phyloP scores from a whole-genome alignment of 2,797 vertebrate genomes.

The Poeciliopsis paucimaculata region DNA sequence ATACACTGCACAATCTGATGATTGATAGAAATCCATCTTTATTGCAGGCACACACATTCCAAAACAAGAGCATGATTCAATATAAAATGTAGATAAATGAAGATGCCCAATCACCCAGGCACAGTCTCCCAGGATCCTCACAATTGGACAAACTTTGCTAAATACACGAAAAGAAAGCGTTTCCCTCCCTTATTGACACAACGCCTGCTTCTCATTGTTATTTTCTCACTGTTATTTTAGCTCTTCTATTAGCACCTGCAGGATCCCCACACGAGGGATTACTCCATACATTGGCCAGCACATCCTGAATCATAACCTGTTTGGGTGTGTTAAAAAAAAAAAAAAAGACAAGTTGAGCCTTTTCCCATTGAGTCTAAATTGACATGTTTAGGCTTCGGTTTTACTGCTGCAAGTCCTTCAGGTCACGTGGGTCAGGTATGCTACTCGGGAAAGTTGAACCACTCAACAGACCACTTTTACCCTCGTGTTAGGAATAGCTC shows the following conservation, averaged over 20 bases:
- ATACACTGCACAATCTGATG: not conserved
- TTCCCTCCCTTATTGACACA: constrained; percentile 64
- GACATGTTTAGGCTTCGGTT: constrained; percentile 46
- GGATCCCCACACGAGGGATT: constrained; percentile 61
- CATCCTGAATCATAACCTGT: constrained; percentile 48
- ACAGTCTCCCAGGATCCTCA: constrained; percentile 6
- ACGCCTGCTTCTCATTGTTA: constrained; percentile 42
- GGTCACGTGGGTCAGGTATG: not conserved
- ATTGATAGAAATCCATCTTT: not conserved
- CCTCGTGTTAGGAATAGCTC: not conserved
- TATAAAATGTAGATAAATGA: not conserved
- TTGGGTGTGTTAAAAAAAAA: constrained; percentile 43
- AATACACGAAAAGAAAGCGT: constrained; percentile 47
- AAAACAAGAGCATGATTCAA: not conserved
- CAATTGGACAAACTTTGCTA: constrained; percentile 21
- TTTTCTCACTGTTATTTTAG: constrained; percentile 51
- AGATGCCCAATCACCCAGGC: constrained; percentile 2
- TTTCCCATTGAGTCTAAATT: constrained; percentile 29
- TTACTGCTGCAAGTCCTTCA: not conserved
- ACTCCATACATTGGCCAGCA: constrained; percentile 46
- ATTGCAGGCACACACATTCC: not conserved
- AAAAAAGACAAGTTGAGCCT: constrained; percentile 4
- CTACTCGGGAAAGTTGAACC: not conserved
- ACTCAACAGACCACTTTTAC: not conserved
- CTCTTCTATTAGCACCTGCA: constrained; percentile 49